A percentile compares a stretch with the other conserved stretches of the same genome.
Evolutionary conservation across 2,888 invertebrate genomes (phyloP).

Genomic region (Acleris holmiana): DNA sequence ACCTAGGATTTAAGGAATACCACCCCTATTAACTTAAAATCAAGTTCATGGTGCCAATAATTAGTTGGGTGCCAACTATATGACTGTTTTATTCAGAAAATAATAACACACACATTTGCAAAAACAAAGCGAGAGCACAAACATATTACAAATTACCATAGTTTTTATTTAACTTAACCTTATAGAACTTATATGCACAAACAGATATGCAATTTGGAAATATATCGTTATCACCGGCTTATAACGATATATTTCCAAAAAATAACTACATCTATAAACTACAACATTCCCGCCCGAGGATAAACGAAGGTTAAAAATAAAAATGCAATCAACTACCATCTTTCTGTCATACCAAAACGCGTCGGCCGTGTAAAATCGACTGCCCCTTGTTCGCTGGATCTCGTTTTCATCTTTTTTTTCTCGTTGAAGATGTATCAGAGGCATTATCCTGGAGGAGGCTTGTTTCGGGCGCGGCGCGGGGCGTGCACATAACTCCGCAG

Average conservation of each 20-base stretch:
- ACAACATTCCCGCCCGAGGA: slow-evolving; percentile 42
- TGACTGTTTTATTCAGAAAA: too few species aligned
- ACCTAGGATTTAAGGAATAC: too few species aligned
- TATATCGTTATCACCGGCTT: too few species aligned
- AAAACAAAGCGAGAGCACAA: too few species aligned
- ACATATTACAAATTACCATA: too few species aligned
- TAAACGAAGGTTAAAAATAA: slow-evolving; percentile 44
- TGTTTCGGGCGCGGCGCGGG: slow-evolving; percentile 59
- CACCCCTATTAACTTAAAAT: too few species aligned
- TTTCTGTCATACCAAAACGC: slow-evolving; percentile 66
- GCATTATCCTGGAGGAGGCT: slow-evolving; percentile 75
- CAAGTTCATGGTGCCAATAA: too few species aligned
- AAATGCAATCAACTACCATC: slow-evolving; percentile 51
- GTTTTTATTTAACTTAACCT: too few species aligned
- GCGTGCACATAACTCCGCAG: slow-evolving; percentile 75
- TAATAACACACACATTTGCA: too few species aligned
- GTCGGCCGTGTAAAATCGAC: slow-evolving; percentile 71
- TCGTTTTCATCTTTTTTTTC: slow-evolving; percentile 69
- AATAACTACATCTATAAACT: slow-evolving; percentile 15
- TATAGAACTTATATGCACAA: too few species aligned
- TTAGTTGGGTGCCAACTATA: too few species aligned
- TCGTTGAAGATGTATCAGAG: slow-evolving; percentile 76
- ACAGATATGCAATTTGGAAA: too few species aligned
- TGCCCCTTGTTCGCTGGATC: slow-evolving; percentile 66
- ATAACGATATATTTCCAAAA: slow-evolving; percentile 4